Evolutionary conservation across 1,140 invertebrate species (phyloP).

Genomic region (Saccostrea glomerata): DNA sequence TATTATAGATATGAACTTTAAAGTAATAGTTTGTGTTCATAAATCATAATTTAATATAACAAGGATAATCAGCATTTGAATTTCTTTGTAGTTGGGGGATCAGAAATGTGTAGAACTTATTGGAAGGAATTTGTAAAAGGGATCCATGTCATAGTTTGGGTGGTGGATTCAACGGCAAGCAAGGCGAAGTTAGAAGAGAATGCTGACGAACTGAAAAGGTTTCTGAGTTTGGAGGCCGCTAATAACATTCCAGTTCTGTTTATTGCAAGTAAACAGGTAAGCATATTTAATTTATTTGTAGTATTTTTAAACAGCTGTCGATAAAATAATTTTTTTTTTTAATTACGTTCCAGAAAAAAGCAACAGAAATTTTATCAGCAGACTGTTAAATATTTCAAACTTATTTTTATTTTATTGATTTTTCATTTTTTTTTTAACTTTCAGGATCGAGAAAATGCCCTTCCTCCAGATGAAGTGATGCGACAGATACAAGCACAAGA

Average conservation of each 20-base stretch:
- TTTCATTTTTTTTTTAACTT: neutral
- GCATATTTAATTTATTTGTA: neutral
- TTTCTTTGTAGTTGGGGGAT: slow-evolving; percentile 46
- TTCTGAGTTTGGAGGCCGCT: neutral
- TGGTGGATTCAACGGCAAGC: slow-evolving; percentile 38
- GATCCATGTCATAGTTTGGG: slow-evolving; percentile 43
- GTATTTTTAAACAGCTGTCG: no score
- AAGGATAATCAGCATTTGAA: neutral
- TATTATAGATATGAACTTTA: no score
- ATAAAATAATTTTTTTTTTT: no score
- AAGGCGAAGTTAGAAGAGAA: slow-evolving; percentile 19
- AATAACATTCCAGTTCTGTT: slow-evolving; percentile 9
- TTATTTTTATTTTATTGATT: neutral
- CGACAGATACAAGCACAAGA: neutral
- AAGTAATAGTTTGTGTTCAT: no score
- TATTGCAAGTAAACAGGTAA: slow-evolving; percentile 39
- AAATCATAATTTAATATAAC: no score
- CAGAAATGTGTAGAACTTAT: slow-evolving; percentile 30
- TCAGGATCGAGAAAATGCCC: slow-evolving; percentile 9
- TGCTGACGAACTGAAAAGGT: neutral
- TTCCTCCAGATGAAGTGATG: neutral
- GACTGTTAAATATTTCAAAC: no score
- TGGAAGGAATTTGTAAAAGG: slow-evolving; percentile 47
- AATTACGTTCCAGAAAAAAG: no score
- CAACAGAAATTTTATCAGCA: no score